A percentile compares a stretch with the other conserved stretches of the same genome.
These are phyloP conservation scores for Macrobrachium rosenbergii DNA, from an alignment of 1,140 invertebrate species.

Conservation along the genomic window DNA sequence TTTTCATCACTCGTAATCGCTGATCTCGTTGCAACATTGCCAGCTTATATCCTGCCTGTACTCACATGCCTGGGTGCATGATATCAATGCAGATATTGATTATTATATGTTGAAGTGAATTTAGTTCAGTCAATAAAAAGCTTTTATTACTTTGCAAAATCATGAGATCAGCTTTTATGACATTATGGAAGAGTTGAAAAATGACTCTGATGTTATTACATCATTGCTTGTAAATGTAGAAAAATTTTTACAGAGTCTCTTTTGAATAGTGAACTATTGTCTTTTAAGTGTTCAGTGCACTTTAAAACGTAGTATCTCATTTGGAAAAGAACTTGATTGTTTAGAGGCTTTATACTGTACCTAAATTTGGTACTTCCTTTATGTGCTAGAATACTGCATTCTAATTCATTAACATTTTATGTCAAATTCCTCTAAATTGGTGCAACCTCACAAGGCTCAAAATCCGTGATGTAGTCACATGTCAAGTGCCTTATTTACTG, in stretches of 20 bases:
- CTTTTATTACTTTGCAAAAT: not conserved
- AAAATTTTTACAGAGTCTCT: not conserved
- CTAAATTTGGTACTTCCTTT: no score
- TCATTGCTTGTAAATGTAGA: no score
- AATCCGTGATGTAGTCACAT: conserved; percentile 1
- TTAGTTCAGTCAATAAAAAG: not conserved
- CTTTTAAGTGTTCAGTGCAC: no score
- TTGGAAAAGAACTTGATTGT: no score
- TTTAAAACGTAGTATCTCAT: no score
- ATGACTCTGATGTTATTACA: no score
- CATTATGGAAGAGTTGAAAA: no score
- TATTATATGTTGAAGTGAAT: not conserved
- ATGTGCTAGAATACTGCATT: no score
- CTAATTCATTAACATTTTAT: no score
- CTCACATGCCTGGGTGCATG: conserved; percentile 24
- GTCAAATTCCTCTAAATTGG: not conserved
- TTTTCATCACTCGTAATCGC: conserved; percentile 14
- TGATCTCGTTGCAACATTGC: conserved; percentile 19
- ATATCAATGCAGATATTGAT: not conserved
- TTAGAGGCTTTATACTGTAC: no score
- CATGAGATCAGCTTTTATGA: conserved; percentile 39
- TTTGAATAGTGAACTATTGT: not conserved
- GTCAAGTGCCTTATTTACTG: conserved; percentile 1
- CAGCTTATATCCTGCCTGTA: not conserved
- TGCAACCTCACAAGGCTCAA: conserved; percentile 5